These are phyloP conservation scores for Danaus plexippus DNA, from an alignment of 1,140 invertebrate genomes.

Conservation along the genomic window DNA sequence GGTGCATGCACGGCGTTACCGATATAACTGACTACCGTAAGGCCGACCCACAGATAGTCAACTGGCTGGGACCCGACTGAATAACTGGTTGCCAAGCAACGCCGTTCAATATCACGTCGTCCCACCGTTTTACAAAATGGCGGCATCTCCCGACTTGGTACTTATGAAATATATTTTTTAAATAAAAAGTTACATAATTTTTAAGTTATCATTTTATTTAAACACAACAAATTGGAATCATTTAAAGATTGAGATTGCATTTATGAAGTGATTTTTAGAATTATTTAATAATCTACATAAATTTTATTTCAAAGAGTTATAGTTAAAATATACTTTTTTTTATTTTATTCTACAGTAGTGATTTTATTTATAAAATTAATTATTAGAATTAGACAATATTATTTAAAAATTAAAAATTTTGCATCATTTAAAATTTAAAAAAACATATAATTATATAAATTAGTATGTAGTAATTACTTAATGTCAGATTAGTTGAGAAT, in stretches of 20 bases:
- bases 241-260: too few relatives aligned
- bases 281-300: neutral
- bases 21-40: constrained; percentile 25
- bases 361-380: too few relatives aligned
- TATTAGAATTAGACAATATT: too few relatives aligned
- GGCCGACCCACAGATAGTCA: constrained; percentile 27
- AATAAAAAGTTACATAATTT: too few relatives aligned
- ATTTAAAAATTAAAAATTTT: too few relatives aligned
- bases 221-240: too few relatives aligned
- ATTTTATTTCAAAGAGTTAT: neutral
- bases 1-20: constrained; percentile 23
- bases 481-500: too few relatives aligned
- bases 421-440: too few relatives aligned
- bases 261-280: neutral
- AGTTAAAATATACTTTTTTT: neutral
- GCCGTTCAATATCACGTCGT: constrained; percentile 30
- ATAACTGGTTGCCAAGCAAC: constrained; percentile 46
- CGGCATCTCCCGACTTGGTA: constrained; percentile 19
- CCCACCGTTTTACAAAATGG: constrained; percentile 41
- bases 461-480: too few relatives aligned
- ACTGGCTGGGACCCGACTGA: constrained; percentile 28
- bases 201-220: too few relatives aligned
- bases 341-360: too few relatives aligned
- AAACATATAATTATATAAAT: too few relatives aligned
- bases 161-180: neutral